Evolutionary conservation across 2,113 vertebrate genomes (phyloP), one percentile per base, ranked within the genome.

Genomic region (Pomatostomus ruficeps): DNA sequence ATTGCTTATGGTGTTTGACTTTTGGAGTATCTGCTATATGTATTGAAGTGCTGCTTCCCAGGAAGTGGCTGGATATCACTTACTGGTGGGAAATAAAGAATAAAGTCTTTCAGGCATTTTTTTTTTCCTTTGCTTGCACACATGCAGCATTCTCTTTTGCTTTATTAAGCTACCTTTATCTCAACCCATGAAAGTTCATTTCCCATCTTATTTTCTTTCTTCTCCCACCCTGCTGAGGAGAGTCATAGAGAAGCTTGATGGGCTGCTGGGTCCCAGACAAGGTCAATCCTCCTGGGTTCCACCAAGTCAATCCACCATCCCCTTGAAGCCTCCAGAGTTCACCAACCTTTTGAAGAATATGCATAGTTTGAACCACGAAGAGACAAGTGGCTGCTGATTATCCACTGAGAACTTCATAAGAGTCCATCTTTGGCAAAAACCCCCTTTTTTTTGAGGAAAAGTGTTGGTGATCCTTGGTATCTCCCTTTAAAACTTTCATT

Each of bases 31-130:
- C n/a, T 70, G 20, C n/a, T 28, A 1, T 9, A 6, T 38, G 18
- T 20, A 31, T 3, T 25, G 28, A 62, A 70, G 55, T 23, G 15
- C 6, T 54, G 8, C n/a, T 54, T 46, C 46, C 29, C 0, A 0
- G 10, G 23, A 61, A 77, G 29, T 29, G 48, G 42, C 21, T 54
- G 10, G 42, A 35, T 40, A 49, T 42, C 9, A 12, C 29, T 42
- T 38, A n/a, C 35, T 25, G 29, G 4, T 42, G 42, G 66, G 35
- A 55, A 72, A 35, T 42, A 48, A 29, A 55, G 17, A 78, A 71
- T 29, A 25, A 62, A 54, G 48, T 29, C 13, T 63, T 62, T 22
- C 40, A 7, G 9, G 1, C 1, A n/a, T n/a, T 21, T 51, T 43
- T 43, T 5, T 19, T 3, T 8, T 21, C 18, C 38, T 54, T 48